A percentile compares a stretch with the other conserved stretches of the same genome.
These are phyloP conservation scores for Corvus moneduloides DNA, from an alignment of 2,113 vertebrate genomes.

Conservation along the genomic window DNA sequence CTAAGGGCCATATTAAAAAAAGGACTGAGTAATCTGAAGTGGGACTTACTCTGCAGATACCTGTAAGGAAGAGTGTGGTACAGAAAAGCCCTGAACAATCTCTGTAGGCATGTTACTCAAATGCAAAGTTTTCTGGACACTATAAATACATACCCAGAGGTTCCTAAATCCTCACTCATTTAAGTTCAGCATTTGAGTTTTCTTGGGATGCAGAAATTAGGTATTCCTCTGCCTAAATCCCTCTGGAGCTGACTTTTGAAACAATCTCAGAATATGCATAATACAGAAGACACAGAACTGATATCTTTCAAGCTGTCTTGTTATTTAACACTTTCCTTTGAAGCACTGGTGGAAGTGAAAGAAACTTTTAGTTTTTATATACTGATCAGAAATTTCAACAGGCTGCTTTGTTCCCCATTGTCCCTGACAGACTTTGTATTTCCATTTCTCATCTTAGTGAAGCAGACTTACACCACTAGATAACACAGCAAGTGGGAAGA, in stretches of 20 bases:
- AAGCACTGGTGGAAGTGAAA: not conserved
- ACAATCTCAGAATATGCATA: not conserved
- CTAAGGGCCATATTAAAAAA: not conserved
- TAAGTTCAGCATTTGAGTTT: not conserved
- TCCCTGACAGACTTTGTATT: not conserved
- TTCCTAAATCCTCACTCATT: not conserved
- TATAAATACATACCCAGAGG: not conserved
- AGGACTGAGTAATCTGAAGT: not conserved
- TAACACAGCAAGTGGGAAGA: not conserved
- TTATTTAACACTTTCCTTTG: not conserved
- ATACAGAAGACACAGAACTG: not conserved
- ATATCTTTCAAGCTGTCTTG: not conserved
- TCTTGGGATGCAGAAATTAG: not conserved
- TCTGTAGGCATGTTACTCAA: not conserved
- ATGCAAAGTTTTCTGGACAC: not conserved
- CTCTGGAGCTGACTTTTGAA: not conserved
- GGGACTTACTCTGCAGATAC: not conserved
- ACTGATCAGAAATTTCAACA: not conserved
- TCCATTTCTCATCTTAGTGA: not conserved
- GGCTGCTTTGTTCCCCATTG: not conserved
- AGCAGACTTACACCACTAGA: not conserved
- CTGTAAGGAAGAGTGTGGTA: not conserved
- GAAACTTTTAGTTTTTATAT: not conserved
- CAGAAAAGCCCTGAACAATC: not conserved
- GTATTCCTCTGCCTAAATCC: not conserved